Conservation (phyloP, 2,888 invertebrate genomes). For the Eristalinus aeneus region DNA sequence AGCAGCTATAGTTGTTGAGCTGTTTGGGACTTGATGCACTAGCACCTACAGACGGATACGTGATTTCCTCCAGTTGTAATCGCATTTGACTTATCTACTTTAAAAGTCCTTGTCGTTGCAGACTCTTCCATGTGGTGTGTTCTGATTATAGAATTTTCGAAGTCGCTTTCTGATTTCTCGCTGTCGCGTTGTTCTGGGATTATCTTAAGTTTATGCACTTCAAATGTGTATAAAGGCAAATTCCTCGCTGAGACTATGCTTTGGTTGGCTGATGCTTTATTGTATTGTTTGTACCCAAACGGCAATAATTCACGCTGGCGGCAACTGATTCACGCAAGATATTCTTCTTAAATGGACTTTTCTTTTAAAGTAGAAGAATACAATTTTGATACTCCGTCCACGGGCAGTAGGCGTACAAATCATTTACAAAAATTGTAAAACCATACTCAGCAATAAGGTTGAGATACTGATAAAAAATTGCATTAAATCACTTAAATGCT, state of each 20-base stretch:
- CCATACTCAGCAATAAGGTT: too few species aligned
- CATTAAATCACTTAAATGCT: too few species aligned
- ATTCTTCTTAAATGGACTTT: too few species aligned
- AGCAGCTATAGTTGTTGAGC: slow-evolving; percentile 7
- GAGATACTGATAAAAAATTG: too few species aligned
- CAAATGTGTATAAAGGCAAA: background rate
- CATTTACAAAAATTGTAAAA: too few species aligned
- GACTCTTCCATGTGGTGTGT: background rate
- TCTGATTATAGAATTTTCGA: background rate
- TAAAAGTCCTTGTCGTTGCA: background rate
- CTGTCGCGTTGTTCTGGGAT: slow-evolving; percentile 13
- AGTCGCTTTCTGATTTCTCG: too few species aligned
- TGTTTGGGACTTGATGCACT: slow-evolving; percentile 7
- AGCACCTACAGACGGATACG: background rate
- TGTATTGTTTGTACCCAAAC: background rate
- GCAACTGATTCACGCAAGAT: too few species aligned
- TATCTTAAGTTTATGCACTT: background rate
- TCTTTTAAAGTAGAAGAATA: too few species aligned
- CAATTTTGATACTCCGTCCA: too few species aligned
- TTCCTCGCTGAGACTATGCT: background rate
- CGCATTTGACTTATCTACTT: slow-evolving; percentile 24
- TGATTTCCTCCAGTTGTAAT: slow-evolving; percentile 16
- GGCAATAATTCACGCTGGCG: too few species aligned
- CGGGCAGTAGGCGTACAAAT: too few species aligned
- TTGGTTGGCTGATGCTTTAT: slow-evolving; percentile 14